Conservation (phyloP, 23 tunicate genomes). For the Ascidia mentula region DNA sequence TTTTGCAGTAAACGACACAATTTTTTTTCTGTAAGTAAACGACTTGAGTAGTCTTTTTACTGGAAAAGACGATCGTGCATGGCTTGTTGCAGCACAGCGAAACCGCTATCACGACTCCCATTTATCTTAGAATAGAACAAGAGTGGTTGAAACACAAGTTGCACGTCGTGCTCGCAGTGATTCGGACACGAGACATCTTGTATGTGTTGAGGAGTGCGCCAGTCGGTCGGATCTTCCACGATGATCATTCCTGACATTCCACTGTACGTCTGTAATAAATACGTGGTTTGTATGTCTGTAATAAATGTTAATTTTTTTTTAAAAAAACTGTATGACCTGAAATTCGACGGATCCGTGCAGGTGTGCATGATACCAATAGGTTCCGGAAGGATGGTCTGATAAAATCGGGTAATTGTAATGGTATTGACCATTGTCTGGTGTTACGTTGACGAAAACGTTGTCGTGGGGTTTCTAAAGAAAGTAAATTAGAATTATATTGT, state of each 20-base stretch:
- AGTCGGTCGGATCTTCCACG: conserved; percentile 27
- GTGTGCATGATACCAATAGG: not conserved
- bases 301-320: not conserved
- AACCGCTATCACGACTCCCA: not conserved
- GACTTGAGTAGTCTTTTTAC: too few species aligned
- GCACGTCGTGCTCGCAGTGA: conserved; percentile 47
- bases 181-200: conserved; percentile 19
- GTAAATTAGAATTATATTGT: not conserved
- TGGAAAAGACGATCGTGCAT: not conserved
- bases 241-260: conserved; percentile 52
- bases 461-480: not conserved
- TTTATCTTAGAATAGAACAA: conserved; percentile 13
- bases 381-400: not conserved
- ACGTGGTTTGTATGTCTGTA: not conserved
- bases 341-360: not conserved
- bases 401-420: not conserved
- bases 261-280: conserved; percentile 12
- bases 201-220: conserved; percentile 1
- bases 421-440: not conserved
- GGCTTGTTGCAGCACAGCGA: not conserved
- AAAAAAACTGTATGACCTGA: not conserved
- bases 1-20: too few species aligned
- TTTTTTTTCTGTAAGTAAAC: too few species aligned
- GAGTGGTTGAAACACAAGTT: conserved; percentile 60
- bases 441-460: not conserved